Conservation (phyloP, 1,140 invertebrate species). For the Diuraphis noxia region DNA sequence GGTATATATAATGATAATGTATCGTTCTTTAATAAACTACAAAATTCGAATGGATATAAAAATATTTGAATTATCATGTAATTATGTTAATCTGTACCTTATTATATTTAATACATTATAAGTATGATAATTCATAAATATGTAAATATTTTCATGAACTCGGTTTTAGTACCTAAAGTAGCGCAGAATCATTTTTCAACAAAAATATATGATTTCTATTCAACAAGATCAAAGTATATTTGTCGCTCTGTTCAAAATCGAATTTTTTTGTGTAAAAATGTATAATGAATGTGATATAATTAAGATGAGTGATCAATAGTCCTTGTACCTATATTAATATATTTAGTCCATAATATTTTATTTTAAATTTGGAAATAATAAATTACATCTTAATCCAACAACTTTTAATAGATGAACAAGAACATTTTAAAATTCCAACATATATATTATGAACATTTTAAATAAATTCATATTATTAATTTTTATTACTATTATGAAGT, state of each 20-base stretch:
- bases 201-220: neutral
- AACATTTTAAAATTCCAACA: neutral
- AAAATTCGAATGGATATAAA: neutral
- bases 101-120: neutral
- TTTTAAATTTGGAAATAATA: too few relatives aligned
- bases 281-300: neutral
- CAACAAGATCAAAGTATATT: neutral
- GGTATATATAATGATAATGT: too few relatives aligned
- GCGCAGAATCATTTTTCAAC: too few relatives aligned
- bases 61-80: neutral
- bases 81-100: neutral
- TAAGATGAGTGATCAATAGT: neutral
- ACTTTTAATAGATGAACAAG: neutral
- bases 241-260: neutral
- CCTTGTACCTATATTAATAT: neutral
- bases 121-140: neutral
- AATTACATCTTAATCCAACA: neutral
- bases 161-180: too few relatives aligned
- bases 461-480: too few relatives aligned
- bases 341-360: too few relatives aligned
- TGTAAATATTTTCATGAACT: neutral
- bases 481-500: neutral
- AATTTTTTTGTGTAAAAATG: neutral
- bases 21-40: neutral
- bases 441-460: too few relatives aligned